Base-by-base conservation (phyloP, 2,888 invertebrate species). In the Timema podura region DNA sequence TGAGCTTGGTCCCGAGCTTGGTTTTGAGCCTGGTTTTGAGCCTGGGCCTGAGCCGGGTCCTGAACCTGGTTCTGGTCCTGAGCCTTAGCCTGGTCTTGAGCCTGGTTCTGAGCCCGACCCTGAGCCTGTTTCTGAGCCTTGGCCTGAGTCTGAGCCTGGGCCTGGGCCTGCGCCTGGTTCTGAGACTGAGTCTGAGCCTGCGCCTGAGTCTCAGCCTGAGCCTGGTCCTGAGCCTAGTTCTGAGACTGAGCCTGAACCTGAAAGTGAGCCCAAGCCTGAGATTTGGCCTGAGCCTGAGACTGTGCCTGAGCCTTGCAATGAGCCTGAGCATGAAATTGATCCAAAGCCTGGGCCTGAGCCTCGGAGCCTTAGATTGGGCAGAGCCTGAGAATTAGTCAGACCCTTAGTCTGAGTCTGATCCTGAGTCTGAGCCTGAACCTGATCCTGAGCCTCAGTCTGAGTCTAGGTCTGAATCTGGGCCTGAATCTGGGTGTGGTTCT, bases 81-180 rank as follows among this genome's bases (percentile, higher is more conserved):
- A n/a, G n/a, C n/a, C n/a, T n/a, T n/a, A n/a, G n/a, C n/a, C n/a
- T n/a, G n/a, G n/a, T n/a, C n/a, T n/a, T n/a, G n/a, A n/a, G n/a
- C n/a, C n/a, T n/a, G n/a, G n/a, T n/a, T n/a, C n/a, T n/a, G n/a
- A n/a, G n/a, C n/a, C n/a, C n/a, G n/a, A n/a, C n/a, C n/a, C n/a
- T n/a, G n/a, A n/a, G n/a, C n/a, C n/a, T n/a, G n/a, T n/a, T n/a
- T n/a, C n/a, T n/a, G n/a, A n/a, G n/a, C n/a, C n/a, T n/a, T n/a
- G n/a, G n/a, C n/a, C n/a, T 0, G 65, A 30, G 16, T 72, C 70
- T 73, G 71, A 44, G 69, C 69, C 57, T 74, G 74, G 64, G 68
- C 73, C 70, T 5, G 48, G 51, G 1, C 16, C 48, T 72, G 3
- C 5, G 64, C 6, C 64, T 61, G 5, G 64, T n/a, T 16, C 30